Evolutionary conservation across 2,797 vertebrate genomes (phyloP).

Genomic region (Buphagus erythrorhynchus): DNA sequence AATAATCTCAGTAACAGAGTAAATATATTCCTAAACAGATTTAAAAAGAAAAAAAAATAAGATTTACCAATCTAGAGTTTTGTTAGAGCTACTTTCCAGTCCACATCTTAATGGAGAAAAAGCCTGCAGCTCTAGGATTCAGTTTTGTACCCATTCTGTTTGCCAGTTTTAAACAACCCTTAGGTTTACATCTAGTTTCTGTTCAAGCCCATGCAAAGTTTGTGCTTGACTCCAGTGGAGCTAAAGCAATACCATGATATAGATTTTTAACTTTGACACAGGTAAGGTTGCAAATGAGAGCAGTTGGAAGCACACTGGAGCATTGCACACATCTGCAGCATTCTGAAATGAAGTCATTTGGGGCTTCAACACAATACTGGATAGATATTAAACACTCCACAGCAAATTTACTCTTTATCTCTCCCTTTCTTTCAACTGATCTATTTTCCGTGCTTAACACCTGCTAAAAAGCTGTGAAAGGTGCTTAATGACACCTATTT

Average conservation of each 20-base stretch:
- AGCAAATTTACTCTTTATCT: conserved; percentile 20
- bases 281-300: neutral
- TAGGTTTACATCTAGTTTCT: neutral
- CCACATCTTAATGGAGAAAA: neutral
- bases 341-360: neutral
- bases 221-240: neutral
- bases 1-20: neutral
- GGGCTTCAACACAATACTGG: neutral
- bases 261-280: neutral
- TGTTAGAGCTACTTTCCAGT: neutral
- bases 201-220: neutral
- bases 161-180: neutral
- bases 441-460: conserved; percentile 9
- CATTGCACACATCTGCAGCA: neutral
- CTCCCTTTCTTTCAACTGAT: conserved; percentile 3
- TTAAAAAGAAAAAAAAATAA: neutral
- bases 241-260: neutral
- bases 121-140: neutral
- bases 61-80: neutral
- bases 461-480: conserved; percentile 56
- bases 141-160: neutral
- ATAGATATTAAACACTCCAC: neutral
- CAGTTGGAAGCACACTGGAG: neutral
- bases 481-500: conserved; percentile 52
- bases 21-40: neutral